phyloP scores from a whole-genome alignment of 2,797 vertebrate species.

The Echeneis naucrates region DNA sequence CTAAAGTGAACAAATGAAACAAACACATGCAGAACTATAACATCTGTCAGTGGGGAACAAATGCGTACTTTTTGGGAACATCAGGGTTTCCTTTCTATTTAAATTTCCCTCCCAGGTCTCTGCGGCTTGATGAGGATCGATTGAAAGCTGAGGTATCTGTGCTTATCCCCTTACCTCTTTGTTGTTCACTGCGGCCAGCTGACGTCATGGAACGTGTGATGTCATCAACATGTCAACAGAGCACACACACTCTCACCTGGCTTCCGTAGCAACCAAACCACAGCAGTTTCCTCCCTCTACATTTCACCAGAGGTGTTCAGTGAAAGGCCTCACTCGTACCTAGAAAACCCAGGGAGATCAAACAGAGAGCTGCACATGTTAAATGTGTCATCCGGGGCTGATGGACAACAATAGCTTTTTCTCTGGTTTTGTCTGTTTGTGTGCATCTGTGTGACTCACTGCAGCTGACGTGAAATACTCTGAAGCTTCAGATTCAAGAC shows the following conservation, averaged over 20 bases:
- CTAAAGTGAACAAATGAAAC: background rate
- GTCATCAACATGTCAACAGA: constrained; percentile 76
- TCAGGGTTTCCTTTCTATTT: constrained; percentile 25
- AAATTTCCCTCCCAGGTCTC: constrained; percentile 25
- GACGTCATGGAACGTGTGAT: constrained; percentile 85
- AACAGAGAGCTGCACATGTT: constrained; percentile 8
- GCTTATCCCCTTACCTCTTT: constrained; percentile 50
- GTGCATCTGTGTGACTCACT: constrained; percentile 47
- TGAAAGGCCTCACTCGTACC: constrained; percentile 65
- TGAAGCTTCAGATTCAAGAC: constrained; percentile 24
- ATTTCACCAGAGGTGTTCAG: constrained; percentile 58
- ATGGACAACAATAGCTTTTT: constrained; percentile 63
- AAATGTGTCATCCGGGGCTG: constrained; percentile 28
- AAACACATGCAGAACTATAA: background rate
- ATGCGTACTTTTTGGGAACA: constrained; percentile 13
- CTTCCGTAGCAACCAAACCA: constrained; percentile 83
- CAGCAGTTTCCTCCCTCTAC: constrained; percentile 79
- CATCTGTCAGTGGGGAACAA: constrained; percentile 11
- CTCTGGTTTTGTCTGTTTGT: constrained; percentile 19
- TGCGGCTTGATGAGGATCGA: constrained; percentile 41
- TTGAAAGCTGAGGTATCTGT: constrained; percentile 21
- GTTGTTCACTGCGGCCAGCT: constrained; percentile 55
- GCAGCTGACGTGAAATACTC: constrained; percentile 16
- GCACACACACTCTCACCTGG: constrained; percentile 81
- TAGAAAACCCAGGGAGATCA: constrained; percentile 58